Evolutionary conservation across 30 jellyfish, hydroid and myxozoan species (phyloP).

Genomic region (Rhopilema esculentum): DNA sequence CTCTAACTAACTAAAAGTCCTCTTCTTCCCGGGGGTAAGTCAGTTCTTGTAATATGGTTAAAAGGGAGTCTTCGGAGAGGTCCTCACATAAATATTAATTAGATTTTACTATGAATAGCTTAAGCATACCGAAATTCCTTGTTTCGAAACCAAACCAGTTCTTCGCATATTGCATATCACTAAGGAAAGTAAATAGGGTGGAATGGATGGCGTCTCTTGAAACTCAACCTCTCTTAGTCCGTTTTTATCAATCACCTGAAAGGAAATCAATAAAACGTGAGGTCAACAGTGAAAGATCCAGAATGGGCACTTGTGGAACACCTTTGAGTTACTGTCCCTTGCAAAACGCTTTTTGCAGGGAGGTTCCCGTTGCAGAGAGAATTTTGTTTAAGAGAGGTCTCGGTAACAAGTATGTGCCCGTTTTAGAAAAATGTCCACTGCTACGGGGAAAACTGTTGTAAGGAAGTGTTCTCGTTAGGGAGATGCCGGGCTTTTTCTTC

Average conservation of each 20-base stretch:
- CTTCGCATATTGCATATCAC: not conserved
- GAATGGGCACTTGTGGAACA: too few relatives aligned
- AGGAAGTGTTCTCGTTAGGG: too few relatives aligned
- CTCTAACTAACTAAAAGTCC: too few relatives aligned
- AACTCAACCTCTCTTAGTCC: slow-evolving; percentile 25
- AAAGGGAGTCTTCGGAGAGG: not conserved
- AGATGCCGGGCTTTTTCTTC: too few relatives aligned
- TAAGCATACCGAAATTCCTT: slow-evolving; percentile 17
- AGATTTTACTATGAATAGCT: not conserved
- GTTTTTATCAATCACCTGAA: not conserved
- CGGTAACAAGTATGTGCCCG: too few relatives aligned
- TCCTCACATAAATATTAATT: not conserved
- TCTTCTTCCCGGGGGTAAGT: too few relatives aligned
- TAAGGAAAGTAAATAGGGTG: slow-evolving; percentile 17
- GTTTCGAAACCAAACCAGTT: not conserved
- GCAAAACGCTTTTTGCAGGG: too few relatives aligned
- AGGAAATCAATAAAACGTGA: not conserved
- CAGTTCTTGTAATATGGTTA: too few relatives aligned
- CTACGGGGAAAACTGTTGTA: not conserved
- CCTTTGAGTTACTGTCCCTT: too few relatives aligned
- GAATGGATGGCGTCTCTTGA: slow-evolving; percentile 24
- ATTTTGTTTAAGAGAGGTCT: not conserved
- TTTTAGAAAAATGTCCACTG: not conserved
- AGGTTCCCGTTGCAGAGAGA: not conserved
- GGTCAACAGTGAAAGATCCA: too few relatives aligned